Evolutionary conservation across 1,140 invertebrate genomes (phyloP), one percentile per base, ranked within the genome.

Genomic region (Ostrea edulis): DNA sequence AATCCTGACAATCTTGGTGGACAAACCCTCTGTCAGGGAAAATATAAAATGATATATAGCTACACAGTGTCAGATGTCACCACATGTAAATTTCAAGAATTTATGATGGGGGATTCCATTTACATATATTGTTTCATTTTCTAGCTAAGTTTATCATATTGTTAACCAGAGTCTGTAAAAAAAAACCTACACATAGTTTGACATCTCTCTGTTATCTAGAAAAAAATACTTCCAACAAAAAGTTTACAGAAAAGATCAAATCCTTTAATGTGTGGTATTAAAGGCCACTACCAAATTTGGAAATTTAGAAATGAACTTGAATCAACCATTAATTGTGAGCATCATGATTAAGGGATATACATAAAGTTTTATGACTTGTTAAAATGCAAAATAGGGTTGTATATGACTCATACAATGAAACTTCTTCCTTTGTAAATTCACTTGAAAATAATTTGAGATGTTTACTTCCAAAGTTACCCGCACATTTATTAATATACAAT

Each of bases 61-160:
- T 29, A 0, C 14, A 9, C 68, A 17, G 25, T 77, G 68, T 77
- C 68, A 77, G 12, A 35, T 77, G 68, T 77, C 68, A 77, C 25
- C 25, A 35, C 14, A 77, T 77, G 68, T 77, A 77, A 77, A 77
- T 77, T 25, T 22, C 14, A 77, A 35, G 22, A 25, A 77, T 77
- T 77, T 77, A 35, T 44, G 25, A 77, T 77, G 68, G 68, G 68
- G 68, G 68, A 77, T 77, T 77, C 14, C 29, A 77, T 77, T 35
- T 77, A 77, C 68, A 77, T 77, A 29, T 14, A 77, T 35, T 35
- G 25, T 77, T 29, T 25, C 68, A 77, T 35, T 29, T 77, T 20
- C 17, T 62, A 44, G 35, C 35, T 44, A 44, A 44, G 35, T 44
- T 44, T 44, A 44, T 44, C n/a, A n/a, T 44, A 5, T 44, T 44